A percentile compares a stretch with the other conserved stretches of the same genome.
Conservation (phyloP, 2,113 vertebrate genomes). For the Vireo altiloquus region DNA sequence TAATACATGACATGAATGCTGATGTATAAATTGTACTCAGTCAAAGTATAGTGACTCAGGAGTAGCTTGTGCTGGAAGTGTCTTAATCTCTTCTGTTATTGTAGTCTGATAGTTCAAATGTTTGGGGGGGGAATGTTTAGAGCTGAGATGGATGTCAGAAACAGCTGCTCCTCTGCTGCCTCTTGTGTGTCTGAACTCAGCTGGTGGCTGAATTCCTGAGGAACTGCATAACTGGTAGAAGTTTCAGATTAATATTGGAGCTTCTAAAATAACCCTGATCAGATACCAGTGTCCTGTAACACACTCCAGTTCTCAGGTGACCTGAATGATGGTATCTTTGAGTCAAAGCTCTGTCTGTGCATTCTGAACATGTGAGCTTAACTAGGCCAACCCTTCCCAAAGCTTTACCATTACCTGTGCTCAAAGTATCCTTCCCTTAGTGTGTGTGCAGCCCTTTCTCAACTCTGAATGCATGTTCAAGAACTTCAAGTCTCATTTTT, state of each 20-base stretch:
- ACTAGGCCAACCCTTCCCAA: background rate
- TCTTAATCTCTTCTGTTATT: background rate
- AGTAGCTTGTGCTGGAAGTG: background rate
- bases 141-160: background rate
- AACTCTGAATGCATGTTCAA: accelerated
- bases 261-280: background rate
- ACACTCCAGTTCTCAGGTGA: background rate
- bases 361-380: background rate
- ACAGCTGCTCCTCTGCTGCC: background rate
- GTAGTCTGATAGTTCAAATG: background rate
- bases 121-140: background rate
- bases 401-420: background rate
- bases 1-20: background rate
- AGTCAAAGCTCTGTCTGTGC: background rate
- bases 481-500: background rate
- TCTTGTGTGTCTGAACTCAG: background rate
- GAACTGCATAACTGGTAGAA: background rate
- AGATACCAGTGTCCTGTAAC: background rate
- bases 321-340: background rate
- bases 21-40: background rate
- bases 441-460: background rate
- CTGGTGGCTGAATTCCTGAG: background rate
- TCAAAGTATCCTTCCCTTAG: background rate
- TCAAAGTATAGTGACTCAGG: background rate
- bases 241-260: background rate